These are phyloP conservation scores for Crotalus helleri DNA, from an alignment of 2,113 vertebrate species.

Conservation along the genomic window DNA sequence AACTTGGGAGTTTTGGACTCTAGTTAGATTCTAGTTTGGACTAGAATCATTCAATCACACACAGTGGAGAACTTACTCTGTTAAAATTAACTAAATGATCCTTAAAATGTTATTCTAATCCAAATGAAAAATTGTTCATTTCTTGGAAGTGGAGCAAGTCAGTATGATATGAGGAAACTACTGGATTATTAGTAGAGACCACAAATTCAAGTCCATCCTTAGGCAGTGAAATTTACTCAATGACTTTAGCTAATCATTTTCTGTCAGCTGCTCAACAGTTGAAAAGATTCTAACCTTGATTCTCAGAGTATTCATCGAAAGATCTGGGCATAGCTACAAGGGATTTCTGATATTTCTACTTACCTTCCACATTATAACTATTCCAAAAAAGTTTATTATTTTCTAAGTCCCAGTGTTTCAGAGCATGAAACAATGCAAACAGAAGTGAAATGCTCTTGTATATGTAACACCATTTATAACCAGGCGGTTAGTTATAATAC, in stretches of 20 bases:
- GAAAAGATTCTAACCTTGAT: background rate
- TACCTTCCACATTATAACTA: background rate
- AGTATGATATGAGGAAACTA: background rate
- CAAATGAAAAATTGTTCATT: background rate
- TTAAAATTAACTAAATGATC: background rate
- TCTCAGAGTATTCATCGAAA: background rate
- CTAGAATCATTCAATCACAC: background rate
- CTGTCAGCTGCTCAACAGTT: background rate
- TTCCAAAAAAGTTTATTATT: background rate
- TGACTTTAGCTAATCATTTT: background rate
- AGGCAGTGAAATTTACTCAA: background rate
- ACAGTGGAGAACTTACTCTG: background rate
- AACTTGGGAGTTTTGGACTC: too few relatives aligned
- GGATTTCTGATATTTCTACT: background rate
- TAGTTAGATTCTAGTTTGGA: background rate
- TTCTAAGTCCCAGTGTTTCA: background rate
- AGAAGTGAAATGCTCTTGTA: background rate
- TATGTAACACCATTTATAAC: background rate
- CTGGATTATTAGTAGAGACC: background rate
- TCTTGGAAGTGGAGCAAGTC: background rate
- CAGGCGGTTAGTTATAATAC: background rate
- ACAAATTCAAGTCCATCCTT: background rate
- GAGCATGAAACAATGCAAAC: background rate
- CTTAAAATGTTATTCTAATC: background rate
- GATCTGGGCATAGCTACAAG: background rate